These are phyloP conservation scores for Mizuhopecten yessoensis DNA, from an alignment of 1,140 invertebrate species.

Conservation along the genomic window DNA sequence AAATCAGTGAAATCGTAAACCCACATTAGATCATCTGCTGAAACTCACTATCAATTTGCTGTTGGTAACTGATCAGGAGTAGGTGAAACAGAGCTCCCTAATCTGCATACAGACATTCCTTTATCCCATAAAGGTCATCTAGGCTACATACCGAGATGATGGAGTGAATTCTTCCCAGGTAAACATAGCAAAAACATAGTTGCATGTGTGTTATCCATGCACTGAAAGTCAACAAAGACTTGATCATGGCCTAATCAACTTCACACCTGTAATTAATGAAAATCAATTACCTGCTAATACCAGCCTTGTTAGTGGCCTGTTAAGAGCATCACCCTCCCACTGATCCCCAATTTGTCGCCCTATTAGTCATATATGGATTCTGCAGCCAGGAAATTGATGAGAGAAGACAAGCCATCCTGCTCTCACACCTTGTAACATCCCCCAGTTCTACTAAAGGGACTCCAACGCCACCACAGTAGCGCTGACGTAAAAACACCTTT, in stretches of 20 bases:
- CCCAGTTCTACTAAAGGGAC: neutral
- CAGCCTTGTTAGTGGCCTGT: slow-evolving; percentile 13
- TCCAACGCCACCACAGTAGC: neutral
- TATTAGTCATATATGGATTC: slow-evolving; percentile 27
- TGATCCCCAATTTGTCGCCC: neutral
- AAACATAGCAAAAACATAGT: neutral
- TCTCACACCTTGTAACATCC: neutral
- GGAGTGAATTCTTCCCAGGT: neutral
- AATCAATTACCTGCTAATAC: slow-evolving; percentile 17
- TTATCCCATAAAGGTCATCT: neutral
- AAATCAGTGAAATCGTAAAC: neutral
- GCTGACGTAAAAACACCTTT: neutral
- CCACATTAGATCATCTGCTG: no score
- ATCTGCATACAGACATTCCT: slow-evolving; percentile 14
- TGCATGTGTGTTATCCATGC: neutral
- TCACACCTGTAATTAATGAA: slow-evolving; percentile 18
- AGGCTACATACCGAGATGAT: neutral
- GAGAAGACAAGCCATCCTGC: slow-evolving; percentile 20
- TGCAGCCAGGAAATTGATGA: neutral
- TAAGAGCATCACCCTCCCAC: neutral
- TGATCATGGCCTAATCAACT: neutral
- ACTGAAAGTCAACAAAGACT: neutral
- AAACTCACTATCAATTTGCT: no score
- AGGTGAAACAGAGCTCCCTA: neutral
- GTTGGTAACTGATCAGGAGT: no score